Percentiles rank a stretch among this genome's conserved stretches.
These are phyloP conservation scores for Caretta caretta DNA, from an alignment of 2,113 vertebrate genomes.

Conservation along the genomic window DNA sequence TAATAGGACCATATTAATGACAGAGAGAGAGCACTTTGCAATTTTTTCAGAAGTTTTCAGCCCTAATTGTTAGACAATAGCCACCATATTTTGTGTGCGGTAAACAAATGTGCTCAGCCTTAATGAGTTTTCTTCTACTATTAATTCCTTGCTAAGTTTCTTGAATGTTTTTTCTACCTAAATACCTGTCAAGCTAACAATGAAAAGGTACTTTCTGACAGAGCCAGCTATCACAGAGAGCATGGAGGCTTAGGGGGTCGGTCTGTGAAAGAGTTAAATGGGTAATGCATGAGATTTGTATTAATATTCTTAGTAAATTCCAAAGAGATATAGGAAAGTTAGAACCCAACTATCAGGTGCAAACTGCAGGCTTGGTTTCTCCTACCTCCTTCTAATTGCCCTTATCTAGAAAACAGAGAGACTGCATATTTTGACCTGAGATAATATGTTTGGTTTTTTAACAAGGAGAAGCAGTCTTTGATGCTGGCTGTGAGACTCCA, in stretches of 20 bases:
- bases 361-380: background rate
- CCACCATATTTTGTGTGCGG: background rate
- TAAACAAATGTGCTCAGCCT: rapidly evolving
- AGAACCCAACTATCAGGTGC: background rate
- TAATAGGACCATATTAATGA: slow-evolving; percentile 8
- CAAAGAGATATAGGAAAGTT: too few relatives aligned
- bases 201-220: background rate
- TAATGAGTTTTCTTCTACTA: background rate
- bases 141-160: slow-evolving; percentile 4
- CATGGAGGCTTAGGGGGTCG: background rate
- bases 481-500: background rate
- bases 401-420: too few relatives aligned
- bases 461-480: too few relatives aligned
- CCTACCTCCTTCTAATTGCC: background rate
- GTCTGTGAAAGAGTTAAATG: background rate
- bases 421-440: background rate
- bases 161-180: background rate
- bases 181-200: background rate
- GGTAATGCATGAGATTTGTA: background rate
- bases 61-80: slow-evolving; percentile 23
- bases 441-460: background rate
- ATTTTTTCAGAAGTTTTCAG: slow-evolving; percentile 9
- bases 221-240: background rate
- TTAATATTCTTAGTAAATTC: background rate
- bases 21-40: background rate